Evolutionary conservation across 1,140 invertebrate species (phyloP).

Genomic region (Drosophila kohkoa): DNA sequence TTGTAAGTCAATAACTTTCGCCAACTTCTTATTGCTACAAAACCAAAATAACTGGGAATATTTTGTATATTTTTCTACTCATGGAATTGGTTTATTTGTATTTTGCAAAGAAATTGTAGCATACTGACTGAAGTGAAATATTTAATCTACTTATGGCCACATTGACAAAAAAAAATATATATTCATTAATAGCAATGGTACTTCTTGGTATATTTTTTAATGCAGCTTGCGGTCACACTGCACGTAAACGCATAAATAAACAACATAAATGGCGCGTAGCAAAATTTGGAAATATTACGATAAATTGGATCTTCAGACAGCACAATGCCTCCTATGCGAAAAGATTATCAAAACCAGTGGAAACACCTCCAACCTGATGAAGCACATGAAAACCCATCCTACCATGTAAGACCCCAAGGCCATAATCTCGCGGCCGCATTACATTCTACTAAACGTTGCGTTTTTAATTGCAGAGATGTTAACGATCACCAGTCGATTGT

Average conservation of each 20-base stretch:
- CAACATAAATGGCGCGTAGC: constrained; percentile 59
- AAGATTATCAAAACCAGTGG: constrained; percentile 58
- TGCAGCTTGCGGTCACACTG: constrained; percentile 13
- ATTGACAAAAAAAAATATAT: no score
- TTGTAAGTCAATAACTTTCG: no score
- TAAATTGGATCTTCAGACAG: constrained; percentile 50
- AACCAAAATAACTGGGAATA: no score
- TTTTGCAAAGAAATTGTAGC: no score
- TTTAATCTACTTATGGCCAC: no score
- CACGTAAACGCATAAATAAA: constrained; percentile 28
- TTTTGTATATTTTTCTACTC: no score
- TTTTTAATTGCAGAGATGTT: constrained; percentile 48
- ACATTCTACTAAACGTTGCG: not conserved
- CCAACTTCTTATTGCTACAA: no score
- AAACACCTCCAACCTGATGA: constrained; percentile 60
- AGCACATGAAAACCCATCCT: constrained; percentile 60
- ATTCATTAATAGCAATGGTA: not conserved
- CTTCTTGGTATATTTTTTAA: not conserved
- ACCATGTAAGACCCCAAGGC: constrained; percentile 45
- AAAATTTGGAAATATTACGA: constrained; percentile 67
- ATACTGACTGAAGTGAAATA: no score
- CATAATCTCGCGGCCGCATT: not conserved
- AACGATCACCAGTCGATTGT: constrained; percentile 52
- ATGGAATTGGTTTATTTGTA: no score
- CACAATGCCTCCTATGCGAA: constrained; percentile 58